These are phyloP conservation scores for Apis laboriosa DNA, from an alignment of 1,140 invertebrate species.

Conservation along the genomic window DNA sequence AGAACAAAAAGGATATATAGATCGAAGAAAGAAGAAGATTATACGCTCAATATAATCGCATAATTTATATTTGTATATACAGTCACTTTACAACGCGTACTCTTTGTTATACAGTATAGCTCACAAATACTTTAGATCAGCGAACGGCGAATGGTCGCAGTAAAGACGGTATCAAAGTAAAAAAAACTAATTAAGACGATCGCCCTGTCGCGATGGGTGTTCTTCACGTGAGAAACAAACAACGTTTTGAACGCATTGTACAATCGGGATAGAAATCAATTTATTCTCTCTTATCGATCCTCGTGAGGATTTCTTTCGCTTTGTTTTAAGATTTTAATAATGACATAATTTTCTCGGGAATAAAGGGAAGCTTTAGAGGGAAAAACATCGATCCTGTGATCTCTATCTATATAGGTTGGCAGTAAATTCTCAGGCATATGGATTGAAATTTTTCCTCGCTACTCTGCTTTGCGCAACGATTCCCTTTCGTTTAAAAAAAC, in stretches of 20 bases:
- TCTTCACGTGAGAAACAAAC: conserved; percentile 40
- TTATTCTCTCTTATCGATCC: neutral
- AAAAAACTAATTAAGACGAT: conserved; percentile 72
- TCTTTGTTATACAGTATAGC: conserved; percentile 72
- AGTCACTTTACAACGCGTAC: conserved; percentile 80
- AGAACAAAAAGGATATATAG: fast-evolving
- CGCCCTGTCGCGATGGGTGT: conserved; percentile 50
- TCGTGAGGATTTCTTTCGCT: neutral
- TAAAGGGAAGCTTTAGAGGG: conserved; percentile 12
- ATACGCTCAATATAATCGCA: conserved; percentile 68
- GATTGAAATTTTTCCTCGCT: conserved; percentile 14
- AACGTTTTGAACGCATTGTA: conserved; percentile 6
- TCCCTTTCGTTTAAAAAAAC: neutral
- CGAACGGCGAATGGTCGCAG: conserved; percentile 65
- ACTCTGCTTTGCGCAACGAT: neutral
- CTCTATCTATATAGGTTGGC: conserved; percentile 51
- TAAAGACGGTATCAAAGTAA: conserved; percentile 74
- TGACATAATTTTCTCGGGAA: neutral
- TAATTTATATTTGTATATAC: conserved; percentile 81
- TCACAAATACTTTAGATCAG: conserved; percentile 69
- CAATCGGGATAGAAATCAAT: conserved; percentile 19
- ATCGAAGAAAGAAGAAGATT: neutral
- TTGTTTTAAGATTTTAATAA: neutral
- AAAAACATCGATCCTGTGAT: conserved; percentile 41
- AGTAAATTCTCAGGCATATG: conserved; percentile 51